phyloP scores from a whole-genome alignment of 2,113 vertebrate species.

The Conger conger region DNA sequence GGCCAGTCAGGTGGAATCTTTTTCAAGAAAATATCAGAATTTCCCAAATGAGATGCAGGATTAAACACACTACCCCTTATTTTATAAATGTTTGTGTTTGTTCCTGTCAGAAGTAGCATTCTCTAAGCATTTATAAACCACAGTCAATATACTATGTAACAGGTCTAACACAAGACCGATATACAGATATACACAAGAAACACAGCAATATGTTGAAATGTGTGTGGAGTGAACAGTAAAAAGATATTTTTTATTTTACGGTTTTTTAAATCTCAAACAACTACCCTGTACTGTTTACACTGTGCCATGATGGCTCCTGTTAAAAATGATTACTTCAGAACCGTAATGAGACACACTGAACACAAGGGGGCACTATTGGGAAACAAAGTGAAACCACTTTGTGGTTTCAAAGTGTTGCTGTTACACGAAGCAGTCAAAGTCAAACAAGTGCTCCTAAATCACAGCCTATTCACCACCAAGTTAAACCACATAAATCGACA shows the following conservation, averaged over 20 bases:
- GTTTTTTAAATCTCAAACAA: too few species aligned
- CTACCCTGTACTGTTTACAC: too few species aligned
- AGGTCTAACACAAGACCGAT: too few species aligned
- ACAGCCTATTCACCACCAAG: not conserved
- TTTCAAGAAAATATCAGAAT: not conserved
- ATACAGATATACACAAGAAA: not conserved
- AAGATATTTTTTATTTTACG: too few species aligned
- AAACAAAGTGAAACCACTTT: too few species aligned
- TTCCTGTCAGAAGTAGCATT: not conserved
- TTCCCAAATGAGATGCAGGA: not conserved
- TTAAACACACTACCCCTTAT: not conserved
- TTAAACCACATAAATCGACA: not conserved
- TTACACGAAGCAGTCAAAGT: not conserved
- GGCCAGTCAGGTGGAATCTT: not conserved
- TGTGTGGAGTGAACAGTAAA: too few species aligned
- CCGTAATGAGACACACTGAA: not conserved
- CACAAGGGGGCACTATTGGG: not conserved
- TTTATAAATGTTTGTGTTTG: not conserved
- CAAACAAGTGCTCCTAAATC: not conserved
- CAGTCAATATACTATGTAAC: too few species aligned
- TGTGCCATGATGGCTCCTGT: not conserved
- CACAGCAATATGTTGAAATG: not conserved
- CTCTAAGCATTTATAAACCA: too few species aligned
- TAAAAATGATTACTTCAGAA: not conserved
- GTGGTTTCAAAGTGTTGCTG: not conserved